Percentiles rank a stretch among this genome's conserved stretches.
Conservation (phyloP, 2,797 vertebrate genomes). For the Gallinago solitaria region DNA sequence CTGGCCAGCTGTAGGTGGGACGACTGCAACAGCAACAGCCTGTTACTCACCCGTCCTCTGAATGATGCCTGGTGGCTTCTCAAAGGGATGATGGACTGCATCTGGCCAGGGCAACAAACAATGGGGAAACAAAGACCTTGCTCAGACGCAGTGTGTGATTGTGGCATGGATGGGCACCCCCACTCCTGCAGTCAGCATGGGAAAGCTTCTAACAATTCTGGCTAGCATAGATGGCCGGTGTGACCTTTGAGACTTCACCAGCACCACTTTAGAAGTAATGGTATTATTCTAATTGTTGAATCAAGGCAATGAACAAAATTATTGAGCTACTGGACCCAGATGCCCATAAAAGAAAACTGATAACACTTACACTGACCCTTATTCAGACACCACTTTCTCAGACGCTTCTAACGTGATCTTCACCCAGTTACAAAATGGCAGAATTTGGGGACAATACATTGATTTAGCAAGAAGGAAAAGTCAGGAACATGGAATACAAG, state of each 20-base stretch:
- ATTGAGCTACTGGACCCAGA: background rate
- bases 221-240: background rate
- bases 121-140: background rate
- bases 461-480: background rate
- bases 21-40: background rate
- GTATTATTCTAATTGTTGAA: background rate
- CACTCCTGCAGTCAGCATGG: accelerated
- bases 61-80: background rate
- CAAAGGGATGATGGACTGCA: background rate
- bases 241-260: background rate
- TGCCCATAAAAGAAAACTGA: background rate
- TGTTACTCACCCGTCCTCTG: background rate
- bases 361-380: background rate
- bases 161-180: background rate
- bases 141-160: background rate
- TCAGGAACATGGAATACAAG: background rate
- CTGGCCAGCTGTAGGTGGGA: constrained; percentile 18
- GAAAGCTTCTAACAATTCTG: background rate
- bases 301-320: background rate
- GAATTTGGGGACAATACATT: background rate
- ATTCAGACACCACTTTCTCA: background rate
- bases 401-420: background rate
- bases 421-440: background rate
- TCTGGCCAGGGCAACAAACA: background rate
- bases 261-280: background rate